Conservation (phyloP, 2,113 vertebrate genomes). For the Gila orcuttii region DNA sequence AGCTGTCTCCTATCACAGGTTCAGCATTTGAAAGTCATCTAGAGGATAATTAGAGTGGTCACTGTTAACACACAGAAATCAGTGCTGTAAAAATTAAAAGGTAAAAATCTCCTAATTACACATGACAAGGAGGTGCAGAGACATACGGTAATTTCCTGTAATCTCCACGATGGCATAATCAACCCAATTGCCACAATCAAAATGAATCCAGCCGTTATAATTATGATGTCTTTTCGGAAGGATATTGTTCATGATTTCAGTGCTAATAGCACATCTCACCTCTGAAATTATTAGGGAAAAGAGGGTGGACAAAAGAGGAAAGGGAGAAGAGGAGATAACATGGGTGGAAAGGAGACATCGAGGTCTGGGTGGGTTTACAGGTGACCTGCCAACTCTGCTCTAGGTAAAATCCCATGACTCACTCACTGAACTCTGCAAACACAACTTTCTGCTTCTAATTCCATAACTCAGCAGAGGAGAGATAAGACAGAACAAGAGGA, state of each 20-base stretch:
- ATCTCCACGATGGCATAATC: constrained; percentile 54
- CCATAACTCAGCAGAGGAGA: not conserved
- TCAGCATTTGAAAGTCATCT: constrained; percentile 45
- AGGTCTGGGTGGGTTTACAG: not conserved
- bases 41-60: constrained; percentile 48
- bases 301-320: not conserved
- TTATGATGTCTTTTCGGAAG: constrained; percentile 40
- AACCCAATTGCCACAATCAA: constrained; percentile 52
- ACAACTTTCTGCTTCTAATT: constrained; percentile 29
- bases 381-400: not conserved
- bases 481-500: not conserved
- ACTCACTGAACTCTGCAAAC: not conserved
- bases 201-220: constrained; percentile 51
- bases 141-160: constrained; percentile 30
- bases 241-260: constrained; percentile 32
- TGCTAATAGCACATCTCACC: constrained; percentile 45
- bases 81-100: constrained; percentile 48
- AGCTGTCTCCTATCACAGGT: not conserved
- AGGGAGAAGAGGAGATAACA: not conserved
- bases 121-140: constrained; percentile 34
- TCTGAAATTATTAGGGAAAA: constrained; percentile 31
- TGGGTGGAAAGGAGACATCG: not conserved
- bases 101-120: constrained; percentile 53
- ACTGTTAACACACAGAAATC: constrained; percentile 15
- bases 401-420: not conserved